Percentiles rank a stretch among this genome's conserved stretches.
Evolutionary conservation across 2,113 vertebrate species (phyloP).

Genomic region (Trachemys scripta): DNA sequence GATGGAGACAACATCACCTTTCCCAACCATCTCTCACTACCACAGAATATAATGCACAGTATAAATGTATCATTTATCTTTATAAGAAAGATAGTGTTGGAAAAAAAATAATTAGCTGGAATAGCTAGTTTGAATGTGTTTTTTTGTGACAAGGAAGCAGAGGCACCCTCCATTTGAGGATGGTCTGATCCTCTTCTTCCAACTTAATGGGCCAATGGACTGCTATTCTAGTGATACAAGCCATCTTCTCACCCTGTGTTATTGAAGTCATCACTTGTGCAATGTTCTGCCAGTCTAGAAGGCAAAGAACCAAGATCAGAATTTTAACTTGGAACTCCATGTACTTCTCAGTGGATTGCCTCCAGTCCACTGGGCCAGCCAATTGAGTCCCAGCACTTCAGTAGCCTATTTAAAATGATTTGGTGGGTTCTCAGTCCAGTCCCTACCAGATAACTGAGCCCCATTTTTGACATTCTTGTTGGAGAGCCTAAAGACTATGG

Average conservation of each 20-base stretch:
- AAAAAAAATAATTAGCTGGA: conserved; percentile 28
- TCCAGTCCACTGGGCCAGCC: background rate
- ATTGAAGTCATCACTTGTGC: background rate
- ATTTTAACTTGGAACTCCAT: background rate
- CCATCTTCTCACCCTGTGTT: background rate
- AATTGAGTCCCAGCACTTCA: background rate
- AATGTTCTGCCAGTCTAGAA: background rate
- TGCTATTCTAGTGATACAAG: background rate
- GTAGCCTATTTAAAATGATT: background rate
- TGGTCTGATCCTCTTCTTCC: background rate
- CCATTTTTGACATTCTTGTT: background rate
- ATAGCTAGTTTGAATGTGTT: background rate
- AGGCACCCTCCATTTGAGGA: background rate
- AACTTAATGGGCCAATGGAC: background rate
- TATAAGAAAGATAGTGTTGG: background rate
- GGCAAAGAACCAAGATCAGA: background rate
- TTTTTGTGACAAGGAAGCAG: background rate
- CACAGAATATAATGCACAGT: background rate
- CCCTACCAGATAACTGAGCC: background rate
- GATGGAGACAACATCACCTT: conserved; percentile 45
- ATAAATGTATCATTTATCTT: background rate
- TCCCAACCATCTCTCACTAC: background rate
- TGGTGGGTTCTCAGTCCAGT: background rate
- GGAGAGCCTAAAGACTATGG: background rate
- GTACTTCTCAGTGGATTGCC: background rate